Percentiles rank a stretch among this genome's conserved stretches.
Conservation (phyloP, 1,140 invertebrate species). For the Dendroctonus valens region DNA sequence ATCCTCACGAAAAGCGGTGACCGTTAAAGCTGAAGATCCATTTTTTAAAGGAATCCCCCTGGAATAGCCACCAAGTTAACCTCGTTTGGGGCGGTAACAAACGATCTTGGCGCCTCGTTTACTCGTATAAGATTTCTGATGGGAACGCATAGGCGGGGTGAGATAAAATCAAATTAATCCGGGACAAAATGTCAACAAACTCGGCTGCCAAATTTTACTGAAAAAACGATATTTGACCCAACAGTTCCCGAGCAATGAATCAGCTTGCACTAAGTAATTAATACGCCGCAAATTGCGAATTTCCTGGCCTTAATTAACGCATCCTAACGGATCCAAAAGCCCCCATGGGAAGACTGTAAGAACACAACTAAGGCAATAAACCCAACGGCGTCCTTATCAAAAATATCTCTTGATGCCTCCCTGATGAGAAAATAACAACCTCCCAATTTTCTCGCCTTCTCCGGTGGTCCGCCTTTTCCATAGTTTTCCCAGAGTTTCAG, state of each 20-base stretch:
- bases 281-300: too few species aligned
- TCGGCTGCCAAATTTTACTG: too few species aligned
- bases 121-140: not conserved
- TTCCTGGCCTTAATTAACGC: too few species aligned
- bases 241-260: too few species aligned
- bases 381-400: not conserved
- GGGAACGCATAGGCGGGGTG: not conserved
- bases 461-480: conserved; percentile 1
- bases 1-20: not conserved
- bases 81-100: not conserved
- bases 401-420: conserved; percentile 6
- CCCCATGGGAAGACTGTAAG: not conserved
- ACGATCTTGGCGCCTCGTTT: conserved; percentile 1
- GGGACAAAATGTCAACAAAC: too few species aligned
- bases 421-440: conserved; percentile 7
- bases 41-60: conserved; percentile 1
- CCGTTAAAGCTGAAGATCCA: not conserved
- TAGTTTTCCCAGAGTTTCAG: conserved; percentile 9
- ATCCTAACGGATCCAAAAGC: too few species aligned
- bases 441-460: conserved; percentile 1
- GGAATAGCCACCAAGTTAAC: not conserved
- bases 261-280: too few species aligned
- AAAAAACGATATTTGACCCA: too few species aligned
- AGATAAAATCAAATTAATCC: not conserved
- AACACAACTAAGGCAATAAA: too few species aligned